Percentiles rank a stretch among this genome's conserved stretches.
Evolutionary conservation across 1,140 invertebrate genomes (phyloP).

Genomic region (Mycetomoellerius zeteki): DNA sequence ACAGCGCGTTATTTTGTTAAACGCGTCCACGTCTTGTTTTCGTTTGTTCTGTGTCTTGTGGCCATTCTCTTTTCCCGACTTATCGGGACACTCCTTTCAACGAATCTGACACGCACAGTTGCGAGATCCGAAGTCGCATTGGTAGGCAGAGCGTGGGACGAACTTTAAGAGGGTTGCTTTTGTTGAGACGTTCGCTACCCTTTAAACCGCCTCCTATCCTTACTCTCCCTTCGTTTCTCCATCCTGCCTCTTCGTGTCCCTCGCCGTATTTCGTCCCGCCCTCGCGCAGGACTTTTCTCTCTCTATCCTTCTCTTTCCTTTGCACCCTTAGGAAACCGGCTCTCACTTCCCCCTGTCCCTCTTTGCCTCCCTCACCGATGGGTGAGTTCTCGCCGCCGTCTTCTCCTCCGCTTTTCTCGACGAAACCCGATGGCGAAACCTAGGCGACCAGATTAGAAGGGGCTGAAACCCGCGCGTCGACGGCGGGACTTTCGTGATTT

Average conservation of each 20-base stretch:
- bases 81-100: constrained; percentile 48
- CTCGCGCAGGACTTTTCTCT: constrained; percentile 63
- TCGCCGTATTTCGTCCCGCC: constrained; percentile 67
- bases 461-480: constrained; percentile 78
- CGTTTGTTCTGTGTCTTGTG: neutral
- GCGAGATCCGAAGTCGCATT: constrained; percentile 76
- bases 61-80: constrained; percentile 28
- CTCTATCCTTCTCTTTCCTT: constrained; percentile 63
- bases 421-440: constrained; percentile 85
- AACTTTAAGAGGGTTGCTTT: constrained; percentile 87
- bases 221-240: constrained; percentile 51
- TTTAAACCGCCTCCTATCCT: constrained; percentile 83
- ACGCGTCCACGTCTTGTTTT: constrained; percentile 7
- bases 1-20: neutral
- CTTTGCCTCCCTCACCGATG: constrained; percentile 56
- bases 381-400: constrained; percentile 60
- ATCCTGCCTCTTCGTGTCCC: constrained; percentile 40
- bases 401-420: constrained; percentile 71
- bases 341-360: constrained; percentile 32
- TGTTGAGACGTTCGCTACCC: constrained; percentile 85
- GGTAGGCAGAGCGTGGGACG: constrained; percentile 81
- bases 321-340: constrained; percentile 67
- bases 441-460: constrained; percentile 87
- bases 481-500: constrained; percentile 78
- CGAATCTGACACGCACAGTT: constrained; percentile 70